A percentile compares a stretch with the other conserved stretches of the same genome.
phyloP scores from a whole-genome alignment of 1,140 invertebrate genomes.

The Seison nebaliae region DNA sequence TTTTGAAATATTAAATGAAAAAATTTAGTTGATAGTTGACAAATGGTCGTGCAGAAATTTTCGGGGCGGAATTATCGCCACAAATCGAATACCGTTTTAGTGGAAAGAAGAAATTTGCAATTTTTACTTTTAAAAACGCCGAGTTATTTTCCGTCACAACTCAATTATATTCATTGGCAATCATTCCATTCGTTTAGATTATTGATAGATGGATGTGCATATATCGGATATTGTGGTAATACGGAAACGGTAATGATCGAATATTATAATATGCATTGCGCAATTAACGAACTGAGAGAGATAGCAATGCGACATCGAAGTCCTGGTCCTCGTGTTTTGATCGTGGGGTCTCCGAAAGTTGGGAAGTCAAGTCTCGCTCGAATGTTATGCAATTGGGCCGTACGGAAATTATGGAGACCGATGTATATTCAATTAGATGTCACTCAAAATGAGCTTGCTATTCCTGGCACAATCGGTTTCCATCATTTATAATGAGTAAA shows the following conservation, averaged over 20 bases:
- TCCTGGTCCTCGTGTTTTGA: constrained; percentile 36
- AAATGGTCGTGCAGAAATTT: constrained; percentile 66
- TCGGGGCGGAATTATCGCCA: constrained; percentile 77
- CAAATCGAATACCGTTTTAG: constrained; percentile 69
- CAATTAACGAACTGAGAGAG: constrained; percentile 56
- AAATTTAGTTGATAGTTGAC: too few species aligned
- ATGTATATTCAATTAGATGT: constrained; percentile 86
- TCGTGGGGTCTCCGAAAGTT: constrained; percentile 76
- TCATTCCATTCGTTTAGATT: too few species aligned
- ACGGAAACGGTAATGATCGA: constrained; percentile 84
- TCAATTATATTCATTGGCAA: neutral
- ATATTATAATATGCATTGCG: constrained; percentile 76
- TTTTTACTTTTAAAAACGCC: constrained; percentile 44
- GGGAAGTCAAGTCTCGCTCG: constrained; percentile 74
- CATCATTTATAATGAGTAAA: too few species aligned
- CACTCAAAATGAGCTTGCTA: constrained; percentile 47
- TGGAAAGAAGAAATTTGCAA: constrained; percentile 65
- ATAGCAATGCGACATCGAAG: constrained; percentile 42
- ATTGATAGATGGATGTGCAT: too few species aligned
- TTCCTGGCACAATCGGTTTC: constrained; percentile 70
- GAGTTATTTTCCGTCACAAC: neutral
- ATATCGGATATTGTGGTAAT: constrained; percentile 41
- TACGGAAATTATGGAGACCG: constrained; percentile 39
- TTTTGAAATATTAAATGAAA: too few species aligned
- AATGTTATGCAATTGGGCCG: constrained; percentile 49